Conservation (phyloP, 2,888 invertebrate species). For the Coronaproctus castanopsis region DNA sequence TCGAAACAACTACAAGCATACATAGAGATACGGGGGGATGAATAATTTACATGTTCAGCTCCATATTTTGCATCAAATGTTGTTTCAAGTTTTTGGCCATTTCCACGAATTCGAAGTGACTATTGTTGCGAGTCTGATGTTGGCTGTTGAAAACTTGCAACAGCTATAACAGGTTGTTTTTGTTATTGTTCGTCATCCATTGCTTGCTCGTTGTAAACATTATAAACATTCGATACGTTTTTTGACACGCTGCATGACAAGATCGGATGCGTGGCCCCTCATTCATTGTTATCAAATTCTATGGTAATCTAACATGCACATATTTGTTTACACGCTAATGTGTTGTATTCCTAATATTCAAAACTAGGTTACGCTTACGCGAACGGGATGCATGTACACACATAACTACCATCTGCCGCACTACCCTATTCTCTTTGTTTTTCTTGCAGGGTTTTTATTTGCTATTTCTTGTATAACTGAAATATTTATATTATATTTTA, state of each 20-base stretch:
- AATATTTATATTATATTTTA: too few species aligned
- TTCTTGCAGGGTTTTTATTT: too few species aligned
- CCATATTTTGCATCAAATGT: conserved; percentile 90
- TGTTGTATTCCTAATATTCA: too few species aligned
- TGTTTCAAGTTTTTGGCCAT: conserved; percentile 28
- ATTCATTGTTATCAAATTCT: too few species aligned
- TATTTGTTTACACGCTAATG: too few species aligned
- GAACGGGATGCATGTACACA: too few species aligned
- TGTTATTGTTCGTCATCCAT: background rate
- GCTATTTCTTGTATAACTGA: too few species aligned
- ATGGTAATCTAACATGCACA: too few species aligned
- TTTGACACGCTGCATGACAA: background rate
- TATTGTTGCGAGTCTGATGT: background rate
- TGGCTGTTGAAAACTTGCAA: background rate
- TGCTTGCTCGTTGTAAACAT: background rate
- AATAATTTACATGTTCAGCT: conserved; percentile 96
- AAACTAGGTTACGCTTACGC: too few species aligned
- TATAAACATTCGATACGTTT: background rate
- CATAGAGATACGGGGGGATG: conserved; percentile 93
- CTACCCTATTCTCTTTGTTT: too few species aligned
- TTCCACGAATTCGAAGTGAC: background rate
- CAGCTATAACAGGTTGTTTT: background rate
- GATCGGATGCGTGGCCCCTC: background rate
- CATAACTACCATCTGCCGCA: too few species aligned
- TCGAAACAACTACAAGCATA: conserved; percentile 95